A percentile compares a stretch with the other conserved stretches of the same genome.
These are phyloP conservation scores for Peromyscus eremicus DNA, from an alignment of 2,797 vertebrate genomes.

Conservation along the genomic window DNA sequence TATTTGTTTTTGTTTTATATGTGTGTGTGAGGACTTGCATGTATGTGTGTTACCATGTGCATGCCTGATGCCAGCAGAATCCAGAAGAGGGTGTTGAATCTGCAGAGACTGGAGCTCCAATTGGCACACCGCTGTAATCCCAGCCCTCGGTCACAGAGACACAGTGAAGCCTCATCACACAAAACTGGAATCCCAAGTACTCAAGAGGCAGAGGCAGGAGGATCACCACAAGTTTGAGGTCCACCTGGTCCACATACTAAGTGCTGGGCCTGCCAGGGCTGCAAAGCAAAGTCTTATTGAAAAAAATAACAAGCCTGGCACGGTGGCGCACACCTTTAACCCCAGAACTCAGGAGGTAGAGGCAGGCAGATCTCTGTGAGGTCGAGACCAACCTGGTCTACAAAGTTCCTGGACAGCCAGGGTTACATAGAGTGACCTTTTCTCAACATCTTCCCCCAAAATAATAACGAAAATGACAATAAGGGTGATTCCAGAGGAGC, in stretches of 20 bases:
- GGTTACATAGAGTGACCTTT: neutral
- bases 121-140: neutral
- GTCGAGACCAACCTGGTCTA: neutral
- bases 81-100: neutral
- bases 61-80: neutral
- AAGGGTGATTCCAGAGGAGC: neutral
- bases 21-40: neutral
- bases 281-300: neutral
- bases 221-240: neutral
- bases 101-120: neutral
- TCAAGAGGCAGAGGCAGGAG: neutral
- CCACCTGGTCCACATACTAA: neutral
- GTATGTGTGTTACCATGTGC: neutral
- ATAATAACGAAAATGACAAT: neutral
- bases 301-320: neutral
- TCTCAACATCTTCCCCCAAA: neutral
- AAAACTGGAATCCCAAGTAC: neutral
- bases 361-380: neutral
- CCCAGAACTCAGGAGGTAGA: neutral
- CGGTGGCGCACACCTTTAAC: fast-evolving
- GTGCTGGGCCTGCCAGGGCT: neutral
- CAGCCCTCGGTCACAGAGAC: neutral
- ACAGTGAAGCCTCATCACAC: neutral
- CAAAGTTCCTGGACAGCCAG: neutral
- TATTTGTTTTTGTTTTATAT: neutral